phyloP scores from a whole-genome alignment of 1,140 invertebrate genomes.

The Semibalanus balanoides region DNA sequence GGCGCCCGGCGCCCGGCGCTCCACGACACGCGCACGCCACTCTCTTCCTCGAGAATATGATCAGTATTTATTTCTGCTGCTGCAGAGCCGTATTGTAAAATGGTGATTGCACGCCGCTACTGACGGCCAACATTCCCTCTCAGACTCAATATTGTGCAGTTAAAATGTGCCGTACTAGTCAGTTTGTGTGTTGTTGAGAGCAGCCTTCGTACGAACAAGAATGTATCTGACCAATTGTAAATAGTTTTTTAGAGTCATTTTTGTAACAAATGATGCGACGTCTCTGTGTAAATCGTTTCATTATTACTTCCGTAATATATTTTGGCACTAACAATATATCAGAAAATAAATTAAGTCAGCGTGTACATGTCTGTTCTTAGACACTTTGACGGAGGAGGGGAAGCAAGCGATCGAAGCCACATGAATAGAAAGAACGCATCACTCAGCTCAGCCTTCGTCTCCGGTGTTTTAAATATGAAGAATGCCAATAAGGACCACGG shows the following conservation, averaged over 20 bases:
- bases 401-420: too few relatives aligned
- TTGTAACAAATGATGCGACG: neutral
- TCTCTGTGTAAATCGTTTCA: neutral
- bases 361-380: neutral
- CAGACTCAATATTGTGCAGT: neutral
- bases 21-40: too few relatives aligned
- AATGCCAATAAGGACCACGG: too few relatives aligned
- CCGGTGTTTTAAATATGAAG: too few relatives aligned
- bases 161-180: neutral
- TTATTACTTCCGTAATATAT: constrained; percentile 1
- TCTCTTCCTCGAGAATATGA: neutral
- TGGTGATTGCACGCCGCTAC: neutral
- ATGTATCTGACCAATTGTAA: neutral
- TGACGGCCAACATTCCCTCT: neutral
- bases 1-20: too few relatives aligned
- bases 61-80: neutral
- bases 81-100: neutral
- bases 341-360: neutral
- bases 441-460: too few relatives aligned
- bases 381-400: too few relatives aligned
- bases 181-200: neutral
- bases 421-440: too few relatives aligned
- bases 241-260: neutral
- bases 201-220: neutral
- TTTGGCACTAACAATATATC: neutral